Evolutionary conservation across 2,113 vertebrate genomes (phyloP).

Genomic region (Sitta europaea): DNA sequence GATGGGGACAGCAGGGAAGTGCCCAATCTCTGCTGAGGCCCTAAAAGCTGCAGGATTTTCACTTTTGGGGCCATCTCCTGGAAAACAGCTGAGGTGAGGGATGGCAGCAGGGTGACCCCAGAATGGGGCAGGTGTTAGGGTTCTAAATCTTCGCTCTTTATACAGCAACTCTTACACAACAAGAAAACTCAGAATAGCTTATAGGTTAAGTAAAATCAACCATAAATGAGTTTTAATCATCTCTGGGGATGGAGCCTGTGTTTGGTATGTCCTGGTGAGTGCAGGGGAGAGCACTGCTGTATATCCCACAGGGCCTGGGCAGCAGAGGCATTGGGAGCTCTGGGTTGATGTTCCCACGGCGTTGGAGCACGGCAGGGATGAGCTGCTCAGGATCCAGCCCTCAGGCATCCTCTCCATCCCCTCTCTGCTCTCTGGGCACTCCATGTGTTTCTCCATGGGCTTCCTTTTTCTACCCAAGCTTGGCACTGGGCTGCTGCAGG

Average conservation of each 20-base stretch:
- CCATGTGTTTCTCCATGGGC: background rate
- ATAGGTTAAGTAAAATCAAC: background rate
- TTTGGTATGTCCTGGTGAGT: background rate
- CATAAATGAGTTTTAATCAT: background rate
- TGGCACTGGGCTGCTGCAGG: background rate
- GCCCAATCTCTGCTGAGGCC: background rate
- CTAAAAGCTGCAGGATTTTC: background rate
- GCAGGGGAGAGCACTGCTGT: background rate
- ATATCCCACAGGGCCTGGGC: background rate
- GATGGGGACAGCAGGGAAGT: background rate
- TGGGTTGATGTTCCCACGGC: background rate
- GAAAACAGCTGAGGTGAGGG: background rate
- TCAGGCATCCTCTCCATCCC: background rate
- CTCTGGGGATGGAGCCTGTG: rapidly evolving
- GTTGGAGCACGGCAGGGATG: background rate
- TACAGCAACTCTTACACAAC: background rate
- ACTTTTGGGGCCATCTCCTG: background rate
- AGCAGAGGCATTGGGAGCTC: background rate
- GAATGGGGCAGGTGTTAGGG: rapidly evolving
- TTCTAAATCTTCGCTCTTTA: background rate
- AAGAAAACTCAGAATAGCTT: background rate
- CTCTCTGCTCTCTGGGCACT: background rate
- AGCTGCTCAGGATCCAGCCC: background rate
- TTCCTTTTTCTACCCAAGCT: background rate
- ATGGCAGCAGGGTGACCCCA: background rate